Percentiles rank a stretch among this genome's conserved stretches.
Evolutionary conservation across 2,113 vertebrate species (phyloP).

Genomic region (Puffinus mauretanicus): DNA sequence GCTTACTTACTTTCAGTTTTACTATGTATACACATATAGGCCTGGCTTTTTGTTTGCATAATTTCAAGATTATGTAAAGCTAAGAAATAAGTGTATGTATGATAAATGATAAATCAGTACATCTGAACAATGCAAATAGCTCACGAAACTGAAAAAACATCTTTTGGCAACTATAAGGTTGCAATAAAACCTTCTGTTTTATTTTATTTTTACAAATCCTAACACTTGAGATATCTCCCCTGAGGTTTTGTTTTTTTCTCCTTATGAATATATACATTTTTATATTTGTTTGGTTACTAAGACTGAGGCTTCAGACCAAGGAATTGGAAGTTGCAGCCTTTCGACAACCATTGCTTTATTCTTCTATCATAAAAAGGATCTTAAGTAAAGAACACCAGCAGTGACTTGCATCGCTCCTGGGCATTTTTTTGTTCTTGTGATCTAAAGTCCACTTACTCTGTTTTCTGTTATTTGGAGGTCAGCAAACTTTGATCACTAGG

Average conservation of each 20-base stretch:
- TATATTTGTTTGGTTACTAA: conserved; percentile 75
- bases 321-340: conserved; percentile 75
- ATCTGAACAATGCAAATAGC: not conserved
- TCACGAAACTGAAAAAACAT: not conserved
- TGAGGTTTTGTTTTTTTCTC: conserved; percentile 48
- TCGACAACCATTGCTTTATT: conserved; percentile 76
- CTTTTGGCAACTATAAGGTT: not conserved
- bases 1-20: not conserved
- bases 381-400: conserved; percentile 81
- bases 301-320: conserved; percentile 75
- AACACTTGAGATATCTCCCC: conserved; percentile 55
- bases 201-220: conserved; percentile 64
- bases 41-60: not conserved
- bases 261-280: conserved; percentile 68
- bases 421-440: conserved; percentile 85
- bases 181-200: conserved; percentile 20
- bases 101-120: not conserved
- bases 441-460: conserved; percentile 83
- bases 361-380: conserved; percentile 80
- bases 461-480: conserved; percentile 84
- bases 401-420: conserved; percentile 81
- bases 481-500: conserved; percentile 83
- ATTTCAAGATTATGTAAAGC: not conserved
- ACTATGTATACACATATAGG: not conserved
- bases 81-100: not conserved